phyloP scores from a whole-genome alignment of 2,888 invertebrate species.

The Trissoscelio sp. region DNA sequence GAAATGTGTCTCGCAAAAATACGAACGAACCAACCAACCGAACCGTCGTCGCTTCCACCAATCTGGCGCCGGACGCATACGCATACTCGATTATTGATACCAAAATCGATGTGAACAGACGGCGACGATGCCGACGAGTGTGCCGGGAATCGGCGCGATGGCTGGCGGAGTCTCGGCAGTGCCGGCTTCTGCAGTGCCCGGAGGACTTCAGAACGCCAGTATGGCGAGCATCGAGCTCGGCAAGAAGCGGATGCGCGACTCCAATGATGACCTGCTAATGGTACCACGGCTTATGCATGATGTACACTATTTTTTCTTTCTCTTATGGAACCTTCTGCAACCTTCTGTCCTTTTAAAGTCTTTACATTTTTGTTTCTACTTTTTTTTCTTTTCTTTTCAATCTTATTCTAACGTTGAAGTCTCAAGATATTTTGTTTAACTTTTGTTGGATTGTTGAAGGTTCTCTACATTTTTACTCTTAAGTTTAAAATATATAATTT shows the following conservation, averaged over 20 bases:
- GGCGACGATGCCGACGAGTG: conserved; percentile 80
- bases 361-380: not conserved
- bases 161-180: conserved; percentile 82
- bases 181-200: conserved; percentile 85
- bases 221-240: conserved; percentile 92
- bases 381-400: not conserved
- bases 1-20: conserved; percentile 69
- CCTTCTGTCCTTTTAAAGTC: conserved; percentile 12
- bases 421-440: not conserved
- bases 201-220: conserved; percentile 88
- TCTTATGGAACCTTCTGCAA: conserved; percentile 57
- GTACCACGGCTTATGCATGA: conserved; percentile 88
- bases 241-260: conserved; percentile 97
- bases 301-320: conserved; percentile 79
- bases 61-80: conserved; percentile 56
- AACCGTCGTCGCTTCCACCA: conserved; percentile 60
- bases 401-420: no score
- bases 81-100: conserved; percentile 63
- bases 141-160: conserved; percentile 81
- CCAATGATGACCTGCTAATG: conserved; percentile 96
- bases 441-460: conserved; percentile 53
- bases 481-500: conserved; percentile 78
- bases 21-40: conserved; percentile 63
- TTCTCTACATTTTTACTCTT: conserved; percentile 69
- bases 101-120: conserved; percentile 77